Evolutionary conservation across 2,888 invertebrate species (phyloP), one percentile per base, ranked within the genome.

Genomic region (Hermodice carunculata): DNA sequence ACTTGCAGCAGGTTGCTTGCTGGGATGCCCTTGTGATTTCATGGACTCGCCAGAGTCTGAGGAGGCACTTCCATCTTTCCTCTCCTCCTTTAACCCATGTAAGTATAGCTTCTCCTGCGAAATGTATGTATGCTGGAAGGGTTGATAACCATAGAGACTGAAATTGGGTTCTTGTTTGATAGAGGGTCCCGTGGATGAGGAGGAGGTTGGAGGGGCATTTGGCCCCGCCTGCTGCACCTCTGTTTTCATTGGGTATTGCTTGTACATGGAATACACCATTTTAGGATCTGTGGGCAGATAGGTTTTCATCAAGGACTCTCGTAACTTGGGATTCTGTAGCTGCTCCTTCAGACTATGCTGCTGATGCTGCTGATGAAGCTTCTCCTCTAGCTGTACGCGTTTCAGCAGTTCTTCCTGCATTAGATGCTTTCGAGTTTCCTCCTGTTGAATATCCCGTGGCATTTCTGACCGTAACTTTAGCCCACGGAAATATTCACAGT

Each of bases 111-210:
- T 82, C 63, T 84, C 86, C 34, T 79, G 78, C 22, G 84, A 77
- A 22, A 86, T 84, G 52, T 81, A 85, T 17, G 81, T 78, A 64
- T 81, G 83, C 48, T 82, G 82, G 65, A 79, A 81, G 42, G 85
- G 82, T 67, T 83, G 83, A 70, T 85, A 86, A 22, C 86, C 86
- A 73, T 86, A 86, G 28, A 86, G 75, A 73, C 79, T 85, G 67
- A 84, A 86, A 66, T 78, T 80, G 19, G 80, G 75, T 59, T 77
- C 77, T 67, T 63, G 66, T 64, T 76, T 62, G 31, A 54, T 40
- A 26, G 26, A 32, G 31, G 51, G 46, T 3, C 51, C 28, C 34
- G 37, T 37, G 8, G 53, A 34, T 6, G 34, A n/a, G n/a, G 53
- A 53, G 37, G 53, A 34, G 17, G 32, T 32, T n/a, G 32, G 26